Base-by-base conservation (phyloP, 2,113 vertebrate species). In the Colistium nudipinnis region DNA sequence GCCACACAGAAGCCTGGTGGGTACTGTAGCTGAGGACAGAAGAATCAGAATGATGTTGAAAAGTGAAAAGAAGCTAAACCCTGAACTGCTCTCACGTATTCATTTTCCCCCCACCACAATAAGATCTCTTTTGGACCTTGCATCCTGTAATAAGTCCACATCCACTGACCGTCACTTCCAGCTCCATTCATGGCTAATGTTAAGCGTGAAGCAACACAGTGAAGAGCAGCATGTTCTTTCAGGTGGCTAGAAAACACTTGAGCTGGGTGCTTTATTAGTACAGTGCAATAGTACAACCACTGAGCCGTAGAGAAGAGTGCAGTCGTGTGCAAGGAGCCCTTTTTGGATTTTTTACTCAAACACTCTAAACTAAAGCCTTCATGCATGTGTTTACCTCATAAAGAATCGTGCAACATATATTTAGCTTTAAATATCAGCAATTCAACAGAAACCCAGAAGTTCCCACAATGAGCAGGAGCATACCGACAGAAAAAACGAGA, bases 1-100 rank as follows among this genome's bases (percentile, higher is more conserved):
- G 94, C 95, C 9, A 97, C 95, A 0, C 95, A 96, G 0, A 94
- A 94, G 0, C 94, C 92, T 82, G 83, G 91, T 92, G 82, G 91
- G 91, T 88, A 62, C 13, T 24, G 1, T 31, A n/a, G 28, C 5
- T 52, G 22, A 63, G 10, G 19, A 47, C 4, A 17, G 9, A n/a
- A 11, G 41, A 19, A 10, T 4, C 16, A 2, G 2, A n/a, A 14
- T 45, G 16, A 69, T 45, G 10, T 36, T 22, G 3, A 19, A 59
- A 49, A 57, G 11, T 16, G 22, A 39, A 5, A 57, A 41, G n/a
- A 4, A 33, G 41, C 9, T 7, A 20, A 59, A 70, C 43, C 28
- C 14, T 33, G n/a, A n/a, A n/a, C n/a, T n/a, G n/a, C n/a, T 7
- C 22, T 20, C 48, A 73, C 64, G 14, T 5, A 19, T 17, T 19